These are phyloP conservation scores for Epiblema foenella DNA, from an alignment of 2,888 invertebrate genomes.

Conservation along the genomic window DNA sequence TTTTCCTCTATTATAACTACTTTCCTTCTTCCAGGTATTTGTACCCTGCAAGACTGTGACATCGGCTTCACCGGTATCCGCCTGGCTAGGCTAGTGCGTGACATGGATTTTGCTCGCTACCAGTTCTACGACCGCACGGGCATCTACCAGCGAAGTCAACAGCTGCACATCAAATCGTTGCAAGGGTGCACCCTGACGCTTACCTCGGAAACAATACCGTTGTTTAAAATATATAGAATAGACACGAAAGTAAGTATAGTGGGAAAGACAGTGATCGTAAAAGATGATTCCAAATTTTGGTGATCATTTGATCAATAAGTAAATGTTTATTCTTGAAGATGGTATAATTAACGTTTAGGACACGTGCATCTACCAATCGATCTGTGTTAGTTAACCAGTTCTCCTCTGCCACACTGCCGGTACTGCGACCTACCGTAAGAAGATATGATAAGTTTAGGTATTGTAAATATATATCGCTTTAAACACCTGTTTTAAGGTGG, in stretches of 20 bases:
- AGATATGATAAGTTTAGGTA: too few species aligned
- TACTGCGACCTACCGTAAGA: not conserved
- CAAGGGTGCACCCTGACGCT: constrained; percentile 71
- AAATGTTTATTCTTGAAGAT: too few species aligned
- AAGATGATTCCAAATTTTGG: not conserved
- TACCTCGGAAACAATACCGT: constrained; percentile 58
- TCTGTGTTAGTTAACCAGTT: not conserved
- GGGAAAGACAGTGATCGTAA: not conserved
- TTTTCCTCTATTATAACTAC: not conserved
- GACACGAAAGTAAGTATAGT: constrained; percentile 66
- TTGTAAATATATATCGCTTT: too few species aligned
- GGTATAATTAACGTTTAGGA: too few species aligned
- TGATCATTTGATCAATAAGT: not conserved
- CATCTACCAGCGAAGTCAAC: constrained; percentile 60
- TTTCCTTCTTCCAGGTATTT: constrained; percentile 59
- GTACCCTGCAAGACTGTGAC: constrained; percentile 75
- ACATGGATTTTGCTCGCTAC: constrained; percentile 75
- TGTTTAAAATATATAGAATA: constrained; percentile 71
- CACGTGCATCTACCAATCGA: not conserved
- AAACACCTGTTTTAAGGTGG: not conserved
- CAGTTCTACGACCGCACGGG: constrained; percentile 74
- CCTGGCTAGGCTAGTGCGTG: constrained; percentile 66
- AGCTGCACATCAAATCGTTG: constrained; percentile 63
- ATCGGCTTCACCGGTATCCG: constrained; percentile 61
- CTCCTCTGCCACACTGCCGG: not conserved